Evolutionary conservation across 92 coral and sea anemone genomes (phyloP), one percentile per base, ranked within the genome.

Genomic region (Hydrozoanthus gracilis): DNA sequence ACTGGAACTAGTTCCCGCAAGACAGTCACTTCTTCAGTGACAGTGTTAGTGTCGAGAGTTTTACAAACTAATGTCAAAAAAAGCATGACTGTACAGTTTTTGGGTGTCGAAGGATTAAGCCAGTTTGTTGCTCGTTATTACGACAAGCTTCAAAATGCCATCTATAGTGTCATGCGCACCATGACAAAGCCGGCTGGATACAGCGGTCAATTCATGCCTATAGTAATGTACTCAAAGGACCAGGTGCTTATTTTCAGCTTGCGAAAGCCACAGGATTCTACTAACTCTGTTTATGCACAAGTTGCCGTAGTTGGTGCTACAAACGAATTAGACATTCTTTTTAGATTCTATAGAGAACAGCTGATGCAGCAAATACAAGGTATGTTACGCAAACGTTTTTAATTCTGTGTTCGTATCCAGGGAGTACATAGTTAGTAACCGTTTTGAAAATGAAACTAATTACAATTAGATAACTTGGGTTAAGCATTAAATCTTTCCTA

Each of bases 61-160:
- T 86, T 92, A 11, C 74, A 83, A 51, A n/a, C 89, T 16, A 92
- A 92, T 54, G 92, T 96, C 17, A 76, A 84, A 72, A 84, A 89
- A 54, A 92, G 98, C 82, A 84, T 89, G 16, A 92, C 95, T 44
- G 74, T 96, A 35, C 98, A 95, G 86, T 89, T 96, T 16, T 55
- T 88, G 83, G 88, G 88, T 73, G 89, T 97, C 60, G 75, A 91
- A 62, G 79, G 77, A n/a, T 68, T 83, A 20, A 91, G 88, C 15
- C 51, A 88, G 49, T 89, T 95, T 60, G 98, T 95, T 35, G 91
- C 93, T 5, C 90, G 91, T 71, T 92, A 90, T 61, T 95, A 95
- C 78, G 52, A 61, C 0, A 13, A 35, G 0, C 15, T 80, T 65
- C 85, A 65, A 64, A 68, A 17, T 9, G 75, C 62, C 18, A 49